Base-by-base conservation (phyloP, 2,113 vertebrate species). In the Phyllopteryx taeniolatus region DNA sequence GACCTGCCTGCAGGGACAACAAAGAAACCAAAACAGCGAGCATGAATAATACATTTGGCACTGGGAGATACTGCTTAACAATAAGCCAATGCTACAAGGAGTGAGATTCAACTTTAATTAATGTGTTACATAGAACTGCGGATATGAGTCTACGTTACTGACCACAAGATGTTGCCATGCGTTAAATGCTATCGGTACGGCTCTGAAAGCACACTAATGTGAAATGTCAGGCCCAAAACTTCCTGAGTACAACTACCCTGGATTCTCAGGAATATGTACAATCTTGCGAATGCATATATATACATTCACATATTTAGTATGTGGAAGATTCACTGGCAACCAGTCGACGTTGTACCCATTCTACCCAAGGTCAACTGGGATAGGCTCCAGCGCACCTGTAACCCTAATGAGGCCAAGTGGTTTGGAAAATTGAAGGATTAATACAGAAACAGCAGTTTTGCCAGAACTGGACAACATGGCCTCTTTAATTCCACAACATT, bases 21-120 rank as follows among this genome's bases (percentile, higher is more conserved):
- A 76, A 71, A 79, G 71, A 75, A 78, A 77, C 61, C 61, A 64
- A 76, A 77, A 74, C 71, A 76, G 67, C 17, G 31, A 27, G 60
- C 35, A 49, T 82, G 79, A 84, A 80, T 82, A 78, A 82, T 79
- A 64, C 35, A 84, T 84, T 22, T 53, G 35, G 27, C 22, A 71
- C 43, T 68, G n/a, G 61, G 14, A 33, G 44, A 60, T 35, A 42
- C 59, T 66, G 64, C 44, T 73, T 72, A 60, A 39, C 49, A 79
- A 44, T 70, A 47, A 63, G 70, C 43, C n/a, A 59, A 31, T 20
- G 33, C 53, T 27, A 20, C 62, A 73, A 33, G 19, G 49, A 57
- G 33, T 5, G 33, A 43, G 22, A 43, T 71, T 33, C 2, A 61
- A 57, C 60, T 43, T 6, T 61, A 72, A 72, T 70, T 42, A 46